Evolutionary conservation across 2,888 invertebrate species (phyloP).

Genomic region (Ctena decussata): DNA sequence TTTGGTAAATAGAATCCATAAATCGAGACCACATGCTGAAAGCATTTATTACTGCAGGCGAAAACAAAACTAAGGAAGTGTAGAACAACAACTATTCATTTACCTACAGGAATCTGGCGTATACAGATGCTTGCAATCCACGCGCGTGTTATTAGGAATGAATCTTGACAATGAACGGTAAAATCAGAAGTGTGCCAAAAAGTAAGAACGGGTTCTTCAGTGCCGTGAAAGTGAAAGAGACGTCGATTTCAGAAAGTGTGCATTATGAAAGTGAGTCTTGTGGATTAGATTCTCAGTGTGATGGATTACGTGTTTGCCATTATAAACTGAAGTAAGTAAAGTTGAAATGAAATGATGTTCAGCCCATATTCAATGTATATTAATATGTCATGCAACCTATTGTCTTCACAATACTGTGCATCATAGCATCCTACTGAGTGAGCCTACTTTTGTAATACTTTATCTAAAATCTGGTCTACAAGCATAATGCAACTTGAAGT

Average conservation of each 20-base stretch:
- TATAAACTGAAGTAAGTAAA: constrained; percentile 70
- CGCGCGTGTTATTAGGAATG: background rate
- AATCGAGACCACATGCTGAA: constrained; percentile 1
- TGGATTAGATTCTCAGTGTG: constrained; percentile 22
- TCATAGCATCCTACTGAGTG: too few species aligned
- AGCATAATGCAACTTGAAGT: too few species aligned
- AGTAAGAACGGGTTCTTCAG: background rate
- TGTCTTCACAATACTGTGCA: too few species aligned
- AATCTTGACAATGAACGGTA: constrained; percentile 10
- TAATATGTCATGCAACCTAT: too few species aligned
- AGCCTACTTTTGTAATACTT: too few species aligned
- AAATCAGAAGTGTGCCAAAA: background rate
- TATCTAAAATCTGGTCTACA: too few species aligned
- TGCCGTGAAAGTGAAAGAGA: background rate
- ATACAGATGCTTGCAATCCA: constrained; percentile 3
- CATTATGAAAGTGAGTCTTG: background rate
- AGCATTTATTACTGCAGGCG: background rate
- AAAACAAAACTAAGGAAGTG: background rate
- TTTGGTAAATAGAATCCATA: background rate
- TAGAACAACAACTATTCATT: background rate
- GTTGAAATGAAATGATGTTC: too few species aligned
- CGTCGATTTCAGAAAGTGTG: background rate
- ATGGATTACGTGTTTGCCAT: constrained; percentile 64
- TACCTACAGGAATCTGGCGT: background rate
- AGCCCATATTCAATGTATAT: too few species aligned